Conservation (phyloP, 2,797 vertebrate genomes). For the Coreius guichenoti region DNA sequence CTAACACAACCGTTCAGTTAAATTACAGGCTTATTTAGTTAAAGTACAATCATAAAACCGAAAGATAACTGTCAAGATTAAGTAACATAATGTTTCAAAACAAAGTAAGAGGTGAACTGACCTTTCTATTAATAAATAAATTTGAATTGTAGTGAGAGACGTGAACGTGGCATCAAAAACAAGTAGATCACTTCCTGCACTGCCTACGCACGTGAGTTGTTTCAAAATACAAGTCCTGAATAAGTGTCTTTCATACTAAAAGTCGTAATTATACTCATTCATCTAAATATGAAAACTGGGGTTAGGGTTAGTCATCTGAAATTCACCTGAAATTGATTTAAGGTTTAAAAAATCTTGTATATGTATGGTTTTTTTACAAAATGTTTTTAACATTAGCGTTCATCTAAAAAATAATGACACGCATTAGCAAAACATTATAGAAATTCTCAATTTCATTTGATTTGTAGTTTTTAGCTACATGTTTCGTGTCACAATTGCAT, state of each 20-base stretch:
- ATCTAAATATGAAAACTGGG: not conserved
- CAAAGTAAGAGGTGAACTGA: not conserved
- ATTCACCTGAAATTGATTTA: not conserved
- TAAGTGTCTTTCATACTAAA: not conserved
- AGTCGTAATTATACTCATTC: not conserved
- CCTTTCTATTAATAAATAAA: not conserved
- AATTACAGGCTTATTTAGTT: not conserved
- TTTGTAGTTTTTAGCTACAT: too few species aligned
- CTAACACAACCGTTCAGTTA: not conserved
- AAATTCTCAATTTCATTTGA: not conserved
- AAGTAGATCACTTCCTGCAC: not conserved
- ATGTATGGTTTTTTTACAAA: not conserved
- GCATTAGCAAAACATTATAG: not conserved
- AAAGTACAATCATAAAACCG: not conserved
- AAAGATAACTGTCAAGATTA: not conserved
- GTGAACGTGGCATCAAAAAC: slow-evolving; percentile 33
- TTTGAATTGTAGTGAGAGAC: not conserved
- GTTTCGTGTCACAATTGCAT: not conserved
- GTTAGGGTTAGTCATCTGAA: not conserved
- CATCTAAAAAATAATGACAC: not conserved
- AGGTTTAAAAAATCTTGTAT: not conserved
- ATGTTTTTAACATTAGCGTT: too few species aligned
- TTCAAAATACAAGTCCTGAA: slow-evolving; percentile 23
- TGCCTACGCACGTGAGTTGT: not conserved
- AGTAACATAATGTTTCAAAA: not conserved